These are phyloP conservation scores for Coenobita brevimanus DNA, from an alignment of 1,140 invertebrate species.

Conservation along the genomic window DNA sequence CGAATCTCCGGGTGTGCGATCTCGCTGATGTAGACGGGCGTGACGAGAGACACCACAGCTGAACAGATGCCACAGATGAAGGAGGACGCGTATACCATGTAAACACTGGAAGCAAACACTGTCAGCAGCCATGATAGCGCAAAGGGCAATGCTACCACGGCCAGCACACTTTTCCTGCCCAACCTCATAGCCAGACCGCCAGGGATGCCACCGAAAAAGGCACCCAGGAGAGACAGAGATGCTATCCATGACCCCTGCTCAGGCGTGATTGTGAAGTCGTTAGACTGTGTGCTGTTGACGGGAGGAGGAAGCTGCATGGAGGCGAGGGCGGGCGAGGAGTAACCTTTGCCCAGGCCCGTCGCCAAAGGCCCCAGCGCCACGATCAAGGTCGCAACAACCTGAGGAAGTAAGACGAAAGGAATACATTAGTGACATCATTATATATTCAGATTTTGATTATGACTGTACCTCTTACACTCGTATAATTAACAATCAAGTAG, in stretches of 20 bases:
- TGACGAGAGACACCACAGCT: constrained; percentile 85
- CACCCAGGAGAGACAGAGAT: constrained; percentile 84
- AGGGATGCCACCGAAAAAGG: constrained; percentile 84
- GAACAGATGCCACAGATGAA: constrained; percentile 87
- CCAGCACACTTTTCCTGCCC: constrained; percentile 81
- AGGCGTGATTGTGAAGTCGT: constrained; percentile 76
- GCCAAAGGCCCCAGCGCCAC: constrained; percentile 87
- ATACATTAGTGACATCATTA: too few species aligned
- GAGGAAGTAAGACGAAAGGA: constrained; percentile 64
- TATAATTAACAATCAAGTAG: too few species aligned
- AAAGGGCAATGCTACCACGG: constrained; percentile 82
- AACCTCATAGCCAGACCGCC: constrained; percentile 83
- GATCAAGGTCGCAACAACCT: constrained; percentile 86
- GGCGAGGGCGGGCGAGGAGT: constrained; percentile 88
- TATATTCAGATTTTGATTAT: too few species aligned
- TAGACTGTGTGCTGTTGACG: constrained; percentile 71
- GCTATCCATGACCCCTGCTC: constrained; percentile 89
- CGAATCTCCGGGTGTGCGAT: constrained; percentile 89
- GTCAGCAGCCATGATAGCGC: constrained; percentile 86
- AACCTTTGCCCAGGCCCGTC: constrained; percentile 86
- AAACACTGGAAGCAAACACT: constrained; percentile 82
- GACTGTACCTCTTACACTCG: too few species aligned
- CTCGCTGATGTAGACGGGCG: constrained; percentile 92
- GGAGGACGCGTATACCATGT: constrained; percentile 84
- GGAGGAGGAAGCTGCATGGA: constrained; percentile 80